Evolutionary conservation across 1,140 invertebrate species (phyloP), one percentile per base, ranked within the genome.

Genomic region (Onthophagus taurus): DNA sequence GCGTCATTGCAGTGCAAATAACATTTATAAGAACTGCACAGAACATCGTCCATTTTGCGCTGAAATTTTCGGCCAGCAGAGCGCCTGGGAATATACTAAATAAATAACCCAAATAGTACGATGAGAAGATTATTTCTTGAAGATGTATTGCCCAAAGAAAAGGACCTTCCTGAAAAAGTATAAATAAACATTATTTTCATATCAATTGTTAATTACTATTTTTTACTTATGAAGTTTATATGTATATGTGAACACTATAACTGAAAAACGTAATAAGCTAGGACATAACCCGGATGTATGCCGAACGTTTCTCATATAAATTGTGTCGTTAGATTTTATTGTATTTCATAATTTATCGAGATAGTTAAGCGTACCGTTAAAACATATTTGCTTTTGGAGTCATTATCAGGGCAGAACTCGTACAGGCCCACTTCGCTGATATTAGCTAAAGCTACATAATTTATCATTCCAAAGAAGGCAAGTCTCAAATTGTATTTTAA

Each of bases 391-490:
- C n/a, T n/a, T n/a, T n/a, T n/a, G n/a, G n/a, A n/a, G n/a, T n/a
- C n/a, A n/a, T n/a, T n/a, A n/a, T n/a, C n/a, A n/a, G n/a, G n/a
- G n/a, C n/a, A n/a, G n/a, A n/a, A n/a, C n/a, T n/a, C n/a, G n/a
- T n/a, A n/a, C n/a, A n/a, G n/a, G n/a, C n/a, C n/a, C n/a, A n/a
- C n/a, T n/a, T n/a, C n/a, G n/a, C n/a, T n/a, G n/a, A n/a, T n/a
- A n/a, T 5, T 6, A 26, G 6, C 20, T 43, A 78, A 63, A 2
- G 77, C 78, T 6, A 80, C 78, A 50, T 85, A 81, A 61, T 85
- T 83, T 4, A 91, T 88, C 90, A 95, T 96, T 6, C 87, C 87
- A 33, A 96, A 89, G 52, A 96, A 90, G 6, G 90, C 90, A 26
- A 95, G 86, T 5, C 88, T 93, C 72, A 96, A 81, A 63, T 94